Percentiles rank a stretch among this genome's conserved stretches.
These are phyloP conservation scores for Coendou prehensilis DNA, from an alignment of 2,797 vertebrate genomes.

Conservation along the genomic window DNA sequence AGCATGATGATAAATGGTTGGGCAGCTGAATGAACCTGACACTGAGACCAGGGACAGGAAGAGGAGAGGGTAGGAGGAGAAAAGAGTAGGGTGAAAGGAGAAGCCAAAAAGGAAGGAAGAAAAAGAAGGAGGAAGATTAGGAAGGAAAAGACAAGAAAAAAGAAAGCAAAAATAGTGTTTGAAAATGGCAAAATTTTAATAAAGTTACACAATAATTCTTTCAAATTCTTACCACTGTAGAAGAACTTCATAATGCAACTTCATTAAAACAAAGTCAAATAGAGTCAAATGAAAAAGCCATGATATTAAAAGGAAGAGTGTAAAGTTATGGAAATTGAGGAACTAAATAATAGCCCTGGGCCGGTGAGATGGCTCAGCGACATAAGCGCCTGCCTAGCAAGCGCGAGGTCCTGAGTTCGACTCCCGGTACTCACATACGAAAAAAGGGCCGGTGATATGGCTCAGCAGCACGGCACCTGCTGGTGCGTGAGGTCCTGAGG, in stretches of 20 bases:
- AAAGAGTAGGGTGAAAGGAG: background rate
- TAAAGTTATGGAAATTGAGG: constrained; percentile 11
- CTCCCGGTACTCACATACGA: no score
- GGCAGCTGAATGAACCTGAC: no score
- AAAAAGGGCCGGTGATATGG: no score
- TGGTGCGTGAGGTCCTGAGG: no score
- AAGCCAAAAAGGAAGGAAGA: background rate
- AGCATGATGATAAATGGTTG: background rate
- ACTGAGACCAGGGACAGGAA: background rate
- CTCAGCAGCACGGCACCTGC: no score
- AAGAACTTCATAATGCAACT: background rate
- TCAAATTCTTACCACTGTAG: background rate
- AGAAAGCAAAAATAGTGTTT: background rate
- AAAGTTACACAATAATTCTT: background rate
- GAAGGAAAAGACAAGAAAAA: background rate
- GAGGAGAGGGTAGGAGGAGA: background rate
- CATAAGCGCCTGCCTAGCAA: no score
- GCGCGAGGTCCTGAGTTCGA: no score
- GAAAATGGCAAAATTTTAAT: background rate
- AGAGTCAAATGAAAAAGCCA: background rate
- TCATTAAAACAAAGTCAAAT: background rate
- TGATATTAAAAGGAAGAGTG: background rate
- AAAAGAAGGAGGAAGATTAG: background rate
- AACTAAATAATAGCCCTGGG: background rate
- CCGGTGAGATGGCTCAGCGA: no score